Conservation (phyloP, 2,113 vertebrate genomes). For the Centropus unirufus region DNA sequence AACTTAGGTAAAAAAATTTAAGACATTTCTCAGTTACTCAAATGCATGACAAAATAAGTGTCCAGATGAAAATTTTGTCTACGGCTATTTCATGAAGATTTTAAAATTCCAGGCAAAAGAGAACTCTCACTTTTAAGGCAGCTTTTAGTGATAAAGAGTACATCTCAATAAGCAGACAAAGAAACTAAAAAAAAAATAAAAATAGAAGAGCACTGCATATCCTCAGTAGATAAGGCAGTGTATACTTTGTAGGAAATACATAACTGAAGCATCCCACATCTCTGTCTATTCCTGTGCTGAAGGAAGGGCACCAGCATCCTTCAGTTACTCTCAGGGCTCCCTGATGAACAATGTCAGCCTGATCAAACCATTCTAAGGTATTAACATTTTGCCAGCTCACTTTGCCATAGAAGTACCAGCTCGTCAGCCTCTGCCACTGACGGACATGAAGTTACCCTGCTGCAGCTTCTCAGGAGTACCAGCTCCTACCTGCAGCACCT, state of each 20-base stretch:
- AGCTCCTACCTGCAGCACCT: background rate
- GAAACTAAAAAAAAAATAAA: background rate
- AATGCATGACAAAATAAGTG: background rate
- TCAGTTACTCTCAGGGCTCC: background rate
- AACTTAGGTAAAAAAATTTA: no score
- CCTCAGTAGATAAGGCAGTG: background rate
- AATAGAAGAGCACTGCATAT: background rate
- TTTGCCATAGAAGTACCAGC: background rate
- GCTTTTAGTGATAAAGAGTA: background rate
- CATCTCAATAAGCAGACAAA: background rate
- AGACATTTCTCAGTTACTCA: background rate
- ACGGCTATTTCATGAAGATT: background rate
- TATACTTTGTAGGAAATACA: rapidly evolving
- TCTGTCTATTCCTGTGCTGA: background rate
- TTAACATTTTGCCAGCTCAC: background rate
- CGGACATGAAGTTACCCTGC: background rate
- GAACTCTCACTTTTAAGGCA: background rate
- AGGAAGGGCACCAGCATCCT: background rate
- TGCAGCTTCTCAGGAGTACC: background rate
- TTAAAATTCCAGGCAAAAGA: background rate
- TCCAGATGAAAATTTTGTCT: background rate
- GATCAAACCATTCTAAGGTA: background rate
- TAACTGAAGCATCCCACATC: background rate
- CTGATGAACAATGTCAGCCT: background rate
- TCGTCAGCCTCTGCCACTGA: background rate